These are phyloP conservation scores for Nylanderia fulva DNA, from an alignment of 1,140 invertebrate genomes.

Conservation along the genomic window DNA sequence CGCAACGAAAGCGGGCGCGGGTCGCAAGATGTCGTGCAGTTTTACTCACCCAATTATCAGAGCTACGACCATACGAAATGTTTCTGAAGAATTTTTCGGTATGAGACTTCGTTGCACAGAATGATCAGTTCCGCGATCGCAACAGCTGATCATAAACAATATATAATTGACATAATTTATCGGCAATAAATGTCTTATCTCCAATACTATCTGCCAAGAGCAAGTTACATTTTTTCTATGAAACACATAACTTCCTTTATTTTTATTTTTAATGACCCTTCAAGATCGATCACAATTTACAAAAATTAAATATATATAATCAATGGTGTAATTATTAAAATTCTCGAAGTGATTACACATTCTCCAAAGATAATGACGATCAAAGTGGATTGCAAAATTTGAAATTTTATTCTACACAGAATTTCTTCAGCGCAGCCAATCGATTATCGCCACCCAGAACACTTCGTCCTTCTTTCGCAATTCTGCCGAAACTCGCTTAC, in stretches of 20 bases:
- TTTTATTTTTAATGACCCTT: slow-evolving; percentile 4
- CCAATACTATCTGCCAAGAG: slow-evolving; percentile 31
- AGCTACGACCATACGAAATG: slow-evolving; percentile 69
- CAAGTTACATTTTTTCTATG: no score
- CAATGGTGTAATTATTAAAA: background rate
- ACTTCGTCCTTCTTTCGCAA: slow-evolving; percentile 39
- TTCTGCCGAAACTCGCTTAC: slow-evolving; percentile 33
- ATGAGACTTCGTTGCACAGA: background rate
- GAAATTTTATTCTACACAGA: slow-evolving; percentile 2
- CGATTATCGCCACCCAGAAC: slow-evolving; percentile 30
- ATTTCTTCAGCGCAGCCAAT: slow-evolving; percentile 9
- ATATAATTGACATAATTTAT: slow-evolving; percentile 85
- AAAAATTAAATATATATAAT: slow-evolving; percentile 1
- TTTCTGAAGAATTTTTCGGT: slow-evolving; percentile 50
- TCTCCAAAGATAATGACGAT: background rate
- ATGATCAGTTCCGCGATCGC: background rate
- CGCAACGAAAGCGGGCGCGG: slow-evolving; percentile 50
- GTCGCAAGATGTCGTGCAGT: slow-evolving; percentile 76
- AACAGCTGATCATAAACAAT: slow-evolving; percentile 82
- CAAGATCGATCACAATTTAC: no score
- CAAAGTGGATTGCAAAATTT: background rate
- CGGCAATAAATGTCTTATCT: slow-evolving; percentile 49
- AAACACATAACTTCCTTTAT: background rate
- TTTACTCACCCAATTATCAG: slow-evolving; percentile 84
- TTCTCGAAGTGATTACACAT: background rate